phyloP scores from a whole-genome alignment of 2,888 invertebrate genomes.

The Xestia c-nigrum region DNA sequence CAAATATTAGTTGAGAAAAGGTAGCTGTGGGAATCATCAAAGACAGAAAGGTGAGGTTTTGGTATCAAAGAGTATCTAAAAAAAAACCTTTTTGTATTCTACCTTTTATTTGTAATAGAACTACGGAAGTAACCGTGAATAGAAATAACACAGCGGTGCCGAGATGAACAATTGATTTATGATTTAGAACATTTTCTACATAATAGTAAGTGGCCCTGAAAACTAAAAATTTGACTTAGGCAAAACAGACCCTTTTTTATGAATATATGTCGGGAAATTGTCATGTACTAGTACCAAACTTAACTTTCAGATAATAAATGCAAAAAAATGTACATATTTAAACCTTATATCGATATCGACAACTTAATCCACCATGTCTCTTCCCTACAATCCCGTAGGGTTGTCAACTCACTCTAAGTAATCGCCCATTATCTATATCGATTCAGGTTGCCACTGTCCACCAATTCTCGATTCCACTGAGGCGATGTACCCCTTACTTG shows the following conservation, averaged over 20 bases:
- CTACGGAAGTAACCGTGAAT: not conserved
- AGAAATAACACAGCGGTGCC: not conserved
- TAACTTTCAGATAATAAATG: not conserved
- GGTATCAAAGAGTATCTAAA: not conserved
- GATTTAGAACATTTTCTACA: not conserved
- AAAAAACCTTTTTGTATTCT: no score
- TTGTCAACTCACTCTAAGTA: conserved; percentile 83
- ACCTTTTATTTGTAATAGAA: not conserved
- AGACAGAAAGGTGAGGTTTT: not conserved
- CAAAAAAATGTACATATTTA: not conserved
- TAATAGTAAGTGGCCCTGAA: not conserved
- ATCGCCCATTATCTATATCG: conserved; percentile 84
- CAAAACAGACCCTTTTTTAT: not conserved
- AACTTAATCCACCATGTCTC: conserved; percentile 26
- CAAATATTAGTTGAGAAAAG: not conserved
- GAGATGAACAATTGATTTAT: not conserved
- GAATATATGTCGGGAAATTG: not conserved
- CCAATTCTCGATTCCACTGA: conserved; percentile 69
- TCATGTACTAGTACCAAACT: not conserved
- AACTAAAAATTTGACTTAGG: not conserved
- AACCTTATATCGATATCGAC: conserved; percentile 9
- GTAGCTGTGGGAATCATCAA: not conserved
- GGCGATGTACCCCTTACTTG: conserved; percentile 22
- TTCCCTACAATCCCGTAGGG: conserved; percentile 76
- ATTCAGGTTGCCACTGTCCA: conserved; percentile 76